These are phyloP conservation scores for Rhinoderma darwinii DNA, from an alignment of 2,113 vertebrate genomes.

Conservation along the genomic window DNA sequence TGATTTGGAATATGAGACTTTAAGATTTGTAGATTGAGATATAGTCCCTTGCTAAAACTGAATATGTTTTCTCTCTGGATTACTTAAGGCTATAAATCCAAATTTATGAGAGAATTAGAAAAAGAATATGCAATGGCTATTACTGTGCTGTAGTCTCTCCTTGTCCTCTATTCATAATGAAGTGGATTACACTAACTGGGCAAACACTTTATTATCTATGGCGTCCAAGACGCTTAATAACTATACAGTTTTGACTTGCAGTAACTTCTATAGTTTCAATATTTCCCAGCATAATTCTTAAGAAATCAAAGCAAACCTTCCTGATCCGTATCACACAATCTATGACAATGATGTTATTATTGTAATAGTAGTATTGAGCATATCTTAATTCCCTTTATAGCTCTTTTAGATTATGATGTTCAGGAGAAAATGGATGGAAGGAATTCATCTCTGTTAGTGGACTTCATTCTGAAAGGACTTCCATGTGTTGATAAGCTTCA, in stretches of 20 bases:
- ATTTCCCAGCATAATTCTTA: too few relatives aligned
- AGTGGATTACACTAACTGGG: not conserved
- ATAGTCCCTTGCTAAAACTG: not conserved
- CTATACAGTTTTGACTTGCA: too few relatives aligned
- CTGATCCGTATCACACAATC: too few relatives aligned
- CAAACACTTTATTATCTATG: not conserved
- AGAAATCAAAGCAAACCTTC: too few relatives aligned
- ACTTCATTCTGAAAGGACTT: conserved; percentile 52
- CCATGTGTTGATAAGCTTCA: conserved; percentile 10
- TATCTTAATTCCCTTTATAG: not conserved
- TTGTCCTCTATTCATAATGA: not conserved
- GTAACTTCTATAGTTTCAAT: not conserved
- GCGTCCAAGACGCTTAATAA: too few relatives aligned
- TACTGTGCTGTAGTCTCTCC: not conserved
- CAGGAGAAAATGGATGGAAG: not conserved
- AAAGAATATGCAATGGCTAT: not conserved
- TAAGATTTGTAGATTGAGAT: not conserved
- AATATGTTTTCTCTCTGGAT: not conserved
- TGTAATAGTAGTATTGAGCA: too few relatives aligned
- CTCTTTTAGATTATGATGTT: not conserved
- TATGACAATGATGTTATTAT: too few relatives aligned
- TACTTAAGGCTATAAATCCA: not conserved
- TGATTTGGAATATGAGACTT: not conserved
- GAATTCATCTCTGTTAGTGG: not conserved
- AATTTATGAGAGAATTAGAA: not conserved